These are phyloP conservation scores for Stenchaetothrips biformis DNA, from an alignment of 2,888 invertebrate species.

Conservation along the genomic window DNA sequence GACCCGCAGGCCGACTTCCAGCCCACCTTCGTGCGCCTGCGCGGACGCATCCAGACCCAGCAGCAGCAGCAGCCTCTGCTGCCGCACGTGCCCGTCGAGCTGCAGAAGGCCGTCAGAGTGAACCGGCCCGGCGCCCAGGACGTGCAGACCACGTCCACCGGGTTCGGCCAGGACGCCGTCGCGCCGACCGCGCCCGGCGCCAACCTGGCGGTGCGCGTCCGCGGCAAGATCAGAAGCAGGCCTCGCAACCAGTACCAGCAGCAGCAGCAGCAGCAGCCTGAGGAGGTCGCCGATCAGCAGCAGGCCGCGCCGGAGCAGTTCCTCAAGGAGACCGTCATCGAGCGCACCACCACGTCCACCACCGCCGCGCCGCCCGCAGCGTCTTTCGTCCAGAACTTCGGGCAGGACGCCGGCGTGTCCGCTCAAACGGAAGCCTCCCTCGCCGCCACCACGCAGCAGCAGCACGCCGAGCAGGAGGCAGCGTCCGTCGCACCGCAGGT, in stretches of 20 bases:
- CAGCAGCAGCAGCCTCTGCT: neutral
- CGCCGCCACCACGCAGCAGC: neutral
- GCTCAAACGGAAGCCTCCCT: neutral
- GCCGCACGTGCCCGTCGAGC: conserved; percentile 12
- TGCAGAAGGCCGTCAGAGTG: conserved; percentile 35
- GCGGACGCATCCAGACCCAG: neutral
- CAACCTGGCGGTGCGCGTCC: conserved; percentile 18
- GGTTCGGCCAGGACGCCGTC: conserved; percentile 25
- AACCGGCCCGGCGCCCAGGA: conserved; percentile 33
- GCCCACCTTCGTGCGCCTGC: neutral
- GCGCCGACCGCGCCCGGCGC: conserved; percentile 20
- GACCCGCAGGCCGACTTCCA: conserved; percentile 1
- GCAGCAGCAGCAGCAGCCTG: conserved; percentile 29
- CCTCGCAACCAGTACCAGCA: conserved; percentile 29
- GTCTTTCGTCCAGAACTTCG: neutral
- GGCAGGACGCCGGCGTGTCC: neutral
- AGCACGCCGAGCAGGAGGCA: neutral
- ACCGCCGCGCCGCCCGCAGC: neutral
- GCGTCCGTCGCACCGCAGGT: neutral
- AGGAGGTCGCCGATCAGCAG: conserved; percentile 26
- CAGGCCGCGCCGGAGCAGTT: conserved; percentile 40
- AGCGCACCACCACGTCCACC: conserved; percentile 25
- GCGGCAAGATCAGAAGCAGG: conserved; percentile 17
- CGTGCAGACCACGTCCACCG: conserved; percentile 30
- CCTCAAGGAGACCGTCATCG: conserved; percentile 40